Percentiles rank a stretch among this genome's conserved stretches.
These are phyloP conservation scores for Galerucella pusilla DNA, from an alignment of 2,888 invertebrate species.

Conservation along the genomic window DNA sequence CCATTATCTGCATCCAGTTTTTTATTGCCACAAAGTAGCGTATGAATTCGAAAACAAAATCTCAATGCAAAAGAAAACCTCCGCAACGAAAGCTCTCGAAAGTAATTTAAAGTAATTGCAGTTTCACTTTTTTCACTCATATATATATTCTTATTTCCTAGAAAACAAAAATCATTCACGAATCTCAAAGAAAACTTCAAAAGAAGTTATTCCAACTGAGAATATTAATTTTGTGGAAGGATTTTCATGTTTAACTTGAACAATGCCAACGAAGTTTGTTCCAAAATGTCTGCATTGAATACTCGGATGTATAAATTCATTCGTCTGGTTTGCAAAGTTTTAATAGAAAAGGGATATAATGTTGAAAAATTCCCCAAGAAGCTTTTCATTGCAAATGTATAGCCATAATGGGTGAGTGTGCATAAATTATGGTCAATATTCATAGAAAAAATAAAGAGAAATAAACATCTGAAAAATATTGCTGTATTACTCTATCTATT, in stretches of 20 bases:
- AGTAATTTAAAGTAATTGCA: background rate
- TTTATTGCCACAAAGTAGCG: background rate
- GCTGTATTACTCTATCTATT: no score
- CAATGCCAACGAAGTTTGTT: constrained; percentile 11
- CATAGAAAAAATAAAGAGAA: no score
- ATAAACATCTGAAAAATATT: no score
- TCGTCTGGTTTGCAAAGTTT: constrained; percentile 12
- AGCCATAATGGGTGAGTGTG: background rate
- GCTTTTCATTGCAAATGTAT: background rate
- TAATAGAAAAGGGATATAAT: constrained; percentile 4
- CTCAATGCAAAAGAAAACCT: no score
- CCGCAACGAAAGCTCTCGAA: background rate
- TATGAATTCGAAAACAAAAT: background rate
- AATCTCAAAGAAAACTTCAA: constrained; percentile 9
- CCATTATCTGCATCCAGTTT: no score
- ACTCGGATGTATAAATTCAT: background rate
- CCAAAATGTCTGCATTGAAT: constrained; percentile 10
- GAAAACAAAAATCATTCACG: constrained; percentile 10
- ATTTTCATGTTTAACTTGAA: constrained; percentile 16
- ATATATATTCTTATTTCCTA: background rate
- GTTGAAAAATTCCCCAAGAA: background rate
- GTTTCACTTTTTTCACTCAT: background rate
- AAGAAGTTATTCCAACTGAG: constrained; percentile 8
- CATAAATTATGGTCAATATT: background rate
- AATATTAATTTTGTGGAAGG: constrained; percentile 18